These are phyloP conservation scores for Orius laevigatus DNA, from an alignment of 1,140 invertebrate genomes.

Conservation along the genomic window DNA sequence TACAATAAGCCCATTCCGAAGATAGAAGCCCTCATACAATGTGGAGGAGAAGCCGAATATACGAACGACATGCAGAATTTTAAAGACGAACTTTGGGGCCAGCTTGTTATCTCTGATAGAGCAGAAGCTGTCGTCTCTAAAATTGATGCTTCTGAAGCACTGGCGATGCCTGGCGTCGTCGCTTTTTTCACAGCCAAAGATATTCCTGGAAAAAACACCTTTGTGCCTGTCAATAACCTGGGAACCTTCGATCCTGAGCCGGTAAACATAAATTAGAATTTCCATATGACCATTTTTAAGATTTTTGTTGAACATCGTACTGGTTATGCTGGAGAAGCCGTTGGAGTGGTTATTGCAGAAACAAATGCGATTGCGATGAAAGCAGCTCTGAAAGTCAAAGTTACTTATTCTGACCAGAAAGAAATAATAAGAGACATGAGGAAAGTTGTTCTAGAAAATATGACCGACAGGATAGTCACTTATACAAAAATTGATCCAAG, in stretches of 20 bases:
- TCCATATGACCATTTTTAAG: slow-evolving; percentile 6
- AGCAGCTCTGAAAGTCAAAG: slow-evolving; percentile 45
- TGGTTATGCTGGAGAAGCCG: slow-evolving; percentile 47
- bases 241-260: slow-evolving; percentile 5
- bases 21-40: slow-evolving; percentile 55
- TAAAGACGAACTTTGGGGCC: slow-evolving; percentile 40
- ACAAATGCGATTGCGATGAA: slow-evolving; percentile 38
- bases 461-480: slow-evolving; percentile 10
- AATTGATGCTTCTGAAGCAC: slow-evolving; percentile 37
- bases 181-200: slow-evolving; percentile 54
- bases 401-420: slow-evolving; percentile 34
- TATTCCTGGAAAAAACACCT: slow-evolving; percentile 53
- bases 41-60: slow-evolving; percentile 45
- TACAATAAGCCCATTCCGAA: slow-evolving; percentile 61
- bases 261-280: slow-evolving; percentile 10
- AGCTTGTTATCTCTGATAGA: slow-evolving; percentile 37
- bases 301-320: slow-evolving; percentile 36
- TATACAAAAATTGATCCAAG: slow-evolving; percentile 12
- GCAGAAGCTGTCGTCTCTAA: slow-evolving; percentile 14
- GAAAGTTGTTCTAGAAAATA: slow-evolving; percentile 9
- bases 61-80: slow-evolving; percentile 41
- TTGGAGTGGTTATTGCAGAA: slow-evolving; percentile 51
- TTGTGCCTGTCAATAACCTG: slow-evolving; percentile 8
- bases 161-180: slow-evolving; percentile 49
- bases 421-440: slow-evolving; percentile 4